phyloP scores from a whole-genome alignment of 2,113 vertebrate species.

The Capreolus pygargus region DNA sequence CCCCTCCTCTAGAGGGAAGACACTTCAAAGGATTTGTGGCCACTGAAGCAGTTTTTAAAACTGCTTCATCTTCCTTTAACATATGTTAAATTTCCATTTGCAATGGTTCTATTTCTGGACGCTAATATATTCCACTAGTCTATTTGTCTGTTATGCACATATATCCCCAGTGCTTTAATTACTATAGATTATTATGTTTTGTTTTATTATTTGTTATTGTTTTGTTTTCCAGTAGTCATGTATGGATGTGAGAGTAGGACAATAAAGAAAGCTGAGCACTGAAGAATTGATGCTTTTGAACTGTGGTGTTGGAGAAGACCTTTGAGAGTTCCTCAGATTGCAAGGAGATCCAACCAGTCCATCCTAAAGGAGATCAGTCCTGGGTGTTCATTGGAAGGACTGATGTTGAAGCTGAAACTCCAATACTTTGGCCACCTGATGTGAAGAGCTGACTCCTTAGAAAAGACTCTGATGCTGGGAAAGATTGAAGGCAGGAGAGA shows the following conservation, averaged over 20 bases:
- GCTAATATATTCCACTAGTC: background rate
- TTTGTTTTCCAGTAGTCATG: background rate
- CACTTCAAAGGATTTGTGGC: background rate
- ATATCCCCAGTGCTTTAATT: background rate
- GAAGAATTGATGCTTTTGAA: background rate
- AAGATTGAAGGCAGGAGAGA: background rate
- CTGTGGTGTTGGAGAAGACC: background rate
- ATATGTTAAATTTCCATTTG: background rate
- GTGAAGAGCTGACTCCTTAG: background rate
- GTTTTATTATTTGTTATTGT: background rate
- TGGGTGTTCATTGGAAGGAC: background rate
- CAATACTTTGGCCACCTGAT: background rate
- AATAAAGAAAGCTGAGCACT: background rate
- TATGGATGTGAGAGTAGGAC: background rate
- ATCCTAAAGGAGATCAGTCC: background rate
- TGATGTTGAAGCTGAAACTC: background rate
- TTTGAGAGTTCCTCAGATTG: background rate
- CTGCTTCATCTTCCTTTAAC: too few relatives aligned
- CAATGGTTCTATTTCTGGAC: background rate
- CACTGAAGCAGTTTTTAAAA: background rate
- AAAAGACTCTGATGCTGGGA: background rate
- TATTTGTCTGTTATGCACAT: background rate
- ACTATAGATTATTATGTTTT: background rate
- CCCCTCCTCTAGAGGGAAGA: background rate
- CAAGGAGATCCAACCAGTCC: background rate